phyloP scores from a whole-genome alignment of 2,113 vertebrate species.

The Capricornis sumatraensis region DNA sequence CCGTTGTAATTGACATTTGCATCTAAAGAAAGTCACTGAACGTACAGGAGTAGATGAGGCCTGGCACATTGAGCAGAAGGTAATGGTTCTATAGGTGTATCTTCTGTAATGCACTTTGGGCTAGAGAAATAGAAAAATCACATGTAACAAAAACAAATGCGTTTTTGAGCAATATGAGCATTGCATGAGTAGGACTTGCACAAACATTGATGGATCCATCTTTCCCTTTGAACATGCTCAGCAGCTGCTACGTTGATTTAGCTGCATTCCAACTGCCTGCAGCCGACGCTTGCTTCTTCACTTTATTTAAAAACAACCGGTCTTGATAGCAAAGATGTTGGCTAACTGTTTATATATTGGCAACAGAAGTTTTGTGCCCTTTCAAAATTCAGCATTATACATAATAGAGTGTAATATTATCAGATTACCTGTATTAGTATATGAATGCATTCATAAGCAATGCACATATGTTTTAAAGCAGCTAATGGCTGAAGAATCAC shows the following conservation, averaged over 20 bases:
- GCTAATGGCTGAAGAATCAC: conserved; percentile 61
- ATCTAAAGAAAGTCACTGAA: conserved; percentile 45
- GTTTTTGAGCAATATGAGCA: conserved; percentile 14
- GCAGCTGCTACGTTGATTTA: background rate
- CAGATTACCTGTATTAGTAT: conserved; percentile 53
- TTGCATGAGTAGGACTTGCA: background rate
- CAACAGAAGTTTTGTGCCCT: conserved; percentile 8
- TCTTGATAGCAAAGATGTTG: background rate
- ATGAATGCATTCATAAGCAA: conserved; percentile 68
- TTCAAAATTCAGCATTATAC: background rate
- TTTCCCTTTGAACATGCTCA: background rate
- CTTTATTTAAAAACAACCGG: conserved; percentile 40
- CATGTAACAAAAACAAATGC: conserved; percentile 51
- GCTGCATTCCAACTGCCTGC: background rate
- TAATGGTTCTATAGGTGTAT: conserved; percentile 65
- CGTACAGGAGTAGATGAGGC: background rate
- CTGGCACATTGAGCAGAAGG: conserved; percentile 53
- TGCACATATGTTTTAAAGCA: conserved; percentile 59
- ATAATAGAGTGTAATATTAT: conserved; percentile 32
- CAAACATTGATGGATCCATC: background rate
- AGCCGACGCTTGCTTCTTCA: background rate
- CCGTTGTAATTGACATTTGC: background rate
- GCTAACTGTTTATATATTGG: background rate
- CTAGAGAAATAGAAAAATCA: conserved; percentile 70
- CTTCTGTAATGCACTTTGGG: conserved; percentile 68